Evolutionary conservation across 2,888 invertebrate species (phyloP).

Genomic region (Fabriciana adippe): DNA sequence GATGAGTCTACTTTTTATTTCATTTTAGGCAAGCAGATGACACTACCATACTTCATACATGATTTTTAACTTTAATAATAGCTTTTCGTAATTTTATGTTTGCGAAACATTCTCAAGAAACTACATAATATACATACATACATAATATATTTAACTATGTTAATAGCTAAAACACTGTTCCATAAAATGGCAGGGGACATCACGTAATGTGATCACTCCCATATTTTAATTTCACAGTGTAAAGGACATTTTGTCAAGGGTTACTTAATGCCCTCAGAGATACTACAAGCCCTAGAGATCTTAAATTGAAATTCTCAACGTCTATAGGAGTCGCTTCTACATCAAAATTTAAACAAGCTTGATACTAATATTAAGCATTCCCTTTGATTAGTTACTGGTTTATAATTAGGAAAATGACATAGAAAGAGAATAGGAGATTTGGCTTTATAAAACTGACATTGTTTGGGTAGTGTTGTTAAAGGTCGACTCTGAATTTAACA

Average conservation of each 20-base stretch:
- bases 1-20: too few species aligned
- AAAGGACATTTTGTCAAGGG: conserved; percentile 46
- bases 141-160: too few species aligned
- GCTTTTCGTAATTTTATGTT: too few species aligned
- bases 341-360: conserved; percentile 26
- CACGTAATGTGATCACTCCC: conserved; percentile 37
- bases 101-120: too few species aligned
- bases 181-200: conserved; percentile 13
- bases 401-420: conserved; percentile 27
- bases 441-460: conserved; percentile 12
- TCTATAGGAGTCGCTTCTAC: conserved; percentile 9
- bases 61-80: too few species aligned
- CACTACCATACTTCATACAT: too few species aligned
- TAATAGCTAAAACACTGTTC: too few species aligned
- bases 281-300: conserved; percentile 44
- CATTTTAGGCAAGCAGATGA: too few species aligned
- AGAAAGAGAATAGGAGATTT: conserved; percentile 12
- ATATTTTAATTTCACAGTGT: conserved; percentile 44
- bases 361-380: conserved; percentile 26
- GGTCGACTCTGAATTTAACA: neutral
- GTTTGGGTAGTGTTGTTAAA: conserved; percentile 1
- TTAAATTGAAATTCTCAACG: conserved; percentile 49
- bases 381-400: conserved; percentile 23
- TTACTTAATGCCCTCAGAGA: conserved; percentile 45
- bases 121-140: too few species aligned